Evolutionary conservation across 2,113 vertebrate species (phyloP).

Genomic region (Cynopterus brachyotis): DNA sequence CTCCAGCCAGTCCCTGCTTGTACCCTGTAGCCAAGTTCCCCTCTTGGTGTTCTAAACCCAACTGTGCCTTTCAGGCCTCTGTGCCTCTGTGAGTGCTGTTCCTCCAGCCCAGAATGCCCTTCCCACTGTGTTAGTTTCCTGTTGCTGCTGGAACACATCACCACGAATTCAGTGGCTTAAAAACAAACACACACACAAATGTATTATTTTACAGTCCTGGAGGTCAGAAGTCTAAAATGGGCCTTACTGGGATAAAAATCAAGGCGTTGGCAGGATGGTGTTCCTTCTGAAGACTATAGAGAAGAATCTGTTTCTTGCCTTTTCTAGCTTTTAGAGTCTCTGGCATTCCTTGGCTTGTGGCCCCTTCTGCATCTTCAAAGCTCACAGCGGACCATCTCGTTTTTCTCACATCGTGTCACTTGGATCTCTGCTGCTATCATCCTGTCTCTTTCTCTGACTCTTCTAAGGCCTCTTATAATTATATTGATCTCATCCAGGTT

Average conservation of each 20-base stretch:
- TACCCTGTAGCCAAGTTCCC: neutral
- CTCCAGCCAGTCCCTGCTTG: neutral
- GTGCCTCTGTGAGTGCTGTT: neutral
- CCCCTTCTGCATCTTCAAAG: neutral
- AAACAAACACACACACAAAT: neutral
- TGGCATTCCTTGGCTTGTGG: neutral
- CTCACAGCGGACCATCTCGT: rapidly evolving
- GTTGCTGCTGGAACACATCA: neutral
- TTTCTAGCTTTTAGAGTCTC: neutral
- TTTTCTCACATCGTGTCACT: neutral
- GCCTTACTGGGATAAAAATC: neutral
- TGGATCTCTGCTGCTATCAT: neutral
- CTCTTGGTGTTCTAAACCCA: neutral
- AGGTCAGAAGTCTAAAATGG: neutral
- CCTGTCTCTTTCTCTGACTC: neutral
- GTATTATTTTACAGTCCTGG: neutral
- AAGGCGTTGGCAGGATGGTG: neutral
- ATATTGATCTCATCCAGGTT: neutral
- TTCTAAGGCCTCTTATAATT: neutral
- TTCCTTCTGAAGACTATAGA: neutral
- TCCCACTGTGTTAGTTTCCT: neutral
- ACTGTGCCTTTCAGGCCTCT: neutral
- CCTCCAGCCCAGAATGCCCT: neutral
- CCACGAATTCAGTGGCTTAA: neutral
- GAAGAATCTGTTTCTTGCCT: neutral